These are phyloP conservation scores for Characodon lateralis DNA, from an alignment of 2,797 vertebrate genomes.

Conservation along the genomic window DNA sequence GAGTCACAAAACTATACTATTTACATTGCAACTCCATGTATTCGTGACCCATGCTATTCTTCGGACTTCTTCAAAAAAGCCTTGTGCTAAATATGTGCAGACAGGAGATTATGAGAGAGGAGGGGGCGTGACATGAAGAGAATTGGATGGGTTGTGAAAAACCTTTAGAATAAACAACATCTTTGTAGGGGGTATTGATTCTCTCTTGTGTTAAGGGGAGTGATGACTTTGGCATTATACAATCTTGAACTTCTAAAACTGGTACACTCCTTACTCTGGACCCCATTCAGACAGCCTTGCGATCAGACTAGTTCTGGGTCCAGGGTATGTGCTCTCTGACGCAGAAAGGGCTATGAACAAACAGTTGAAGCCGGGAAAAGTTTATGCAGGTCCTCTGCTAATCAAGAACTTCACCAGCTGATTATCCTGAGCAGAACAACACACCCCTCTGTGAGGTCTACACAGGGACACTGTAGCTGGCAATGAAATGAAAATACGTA, in stretches of 20 bases:
- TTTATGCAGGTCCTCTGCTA: constrained; percentile 52
- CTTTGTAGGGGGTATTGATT: constrained; percentile 53
- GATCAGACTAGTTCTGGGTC: constrained; percentile 32
- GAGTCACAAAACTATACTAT: constrained; percentile 13
- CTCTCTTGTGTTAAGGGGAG: constrained; percentile 28
- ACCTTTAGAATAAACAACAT: constrained; percentile 53
- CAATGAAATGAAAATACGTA: constrained; percentile 18
- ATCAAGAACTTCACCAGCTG: constrained; percentile 66
- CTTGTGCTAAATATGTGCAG: constrained; percentile 25
- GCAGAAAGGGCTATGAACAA: constrained; percentile 49
- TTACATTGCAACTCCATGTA: constrained; percentile 1
- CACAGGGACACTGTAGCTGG: constrained; percentile 49
- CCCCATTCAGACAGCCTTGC: constrained; percentile 47
- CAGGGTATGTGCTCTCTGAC: constrained; percentile 65
- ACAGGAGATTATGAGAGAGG: constrained; percentile 8
- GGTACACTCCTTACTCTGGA: constrained; percentile 36
- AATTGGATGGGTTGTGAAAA: constrained; percentile 37
- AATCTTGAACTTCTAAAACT: constrained; percentile 43
- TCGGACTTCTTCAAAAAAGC: constrained; percentile 12
- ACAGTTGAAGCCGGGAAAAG: constrained; percentile 47
- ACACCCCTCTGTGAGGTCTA: constrained; percentile 53
- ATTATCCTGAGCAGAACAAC: constrained; percentile 57
- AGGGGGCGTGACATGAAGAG: constrained; percentile 12
- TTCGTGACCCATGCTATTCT: constrained; percentile 7
- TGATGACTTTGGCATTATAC: constrained; percentile 44